Evolutionary conservation across 2,113 vertebrate genomes (phyloP).

Genomic region (Elephantulus edwardii): DNA sequence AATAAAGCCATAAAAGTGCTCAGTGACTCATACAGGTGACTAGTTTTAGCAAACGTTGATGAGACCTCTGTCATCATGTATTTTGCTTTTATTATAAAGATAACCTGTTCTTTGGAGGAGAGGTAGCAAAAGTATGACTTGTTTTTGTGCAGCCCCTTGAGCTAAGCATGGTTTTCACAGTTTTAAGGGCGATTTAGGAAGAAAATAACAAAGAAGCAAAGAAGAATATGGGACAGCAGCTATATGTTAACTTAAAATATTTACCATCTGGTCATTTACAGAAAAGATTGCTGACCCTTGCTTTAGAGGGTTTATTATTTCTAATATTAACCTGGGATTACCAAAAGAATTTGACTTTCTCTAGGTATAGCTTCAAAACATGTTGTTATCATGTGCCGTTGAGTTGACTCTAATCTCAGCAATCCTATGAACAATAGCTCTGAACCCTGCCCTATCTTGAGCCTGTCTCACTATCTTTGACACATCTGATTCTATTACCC

Average conservation of each 20-base stretch:
- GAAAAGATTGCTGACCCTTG: background rate
- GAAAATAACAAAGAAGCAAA: background rate
- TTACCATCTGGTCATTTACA: background rate
- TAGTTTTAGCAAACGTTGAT: slow-evolving; percentile 4
- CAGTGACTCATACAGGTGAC: background rate
- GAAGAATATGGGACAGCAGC: background rate
- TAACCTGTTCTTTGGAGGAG: background rate
- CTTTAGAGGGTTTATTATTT: background rate
- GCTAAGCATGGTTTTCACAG: slow-evolving; percentile 1
- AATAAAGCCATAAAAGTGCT: background rate
- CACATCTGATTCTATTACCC: no score
- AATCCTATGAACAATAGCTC: no score
- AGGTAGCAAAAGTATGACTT: background rate
- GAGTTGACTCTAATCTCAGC: no score
- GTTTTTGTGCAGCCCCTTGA: background rate
- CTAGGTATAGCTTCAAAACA: background rate
- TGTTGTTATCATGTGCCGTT: no score
- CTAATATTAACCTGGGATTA: background rate
- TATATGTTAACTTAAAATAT: background rate
- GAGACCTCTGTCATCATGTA: background rate
- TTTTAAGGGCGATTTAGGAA: slow-evolving; percentile 17
- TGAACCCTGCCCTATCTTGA: no score
- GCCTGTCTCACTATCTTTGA: no score
- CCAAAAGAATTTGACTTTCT: background rate
- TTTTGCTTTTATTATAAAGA: background rate